Evolutionary conservation across 1,140 invertebrate species (phyloP), one percentile per base, ranked within the genome.

Genomic region (Helicoverpa zea): DNA sequence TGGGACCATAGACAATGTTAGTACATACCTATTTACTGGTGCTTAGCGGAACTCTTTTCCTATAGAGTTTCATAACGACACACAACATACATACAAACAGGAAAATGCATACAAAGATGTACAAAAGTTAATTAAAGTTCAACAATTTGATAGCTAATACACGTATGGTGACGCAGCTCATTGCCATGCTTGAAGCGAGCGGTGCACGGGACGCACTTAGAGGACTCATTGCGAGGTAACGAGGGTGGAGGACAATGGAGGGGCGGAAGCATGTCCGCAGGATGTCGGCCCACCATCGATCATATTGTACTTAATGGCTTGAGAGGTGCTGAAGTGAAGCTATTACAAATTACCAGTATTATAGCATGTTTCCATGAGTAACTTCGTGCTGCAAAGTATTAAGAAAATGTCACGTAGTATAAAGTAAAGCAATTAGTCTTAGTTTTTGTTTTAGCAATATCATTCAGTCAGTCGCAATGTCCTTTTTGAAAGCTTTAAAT

Each of bases 221-320:
- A 70, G 75, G 58, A 79, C 66, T 81, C 75, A 80, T 81, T 79
- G 84, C 70, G 81, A 85, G 80, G 84, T 84, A 84, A 83, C 35
- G 86, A 85, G 88, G 90, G 86, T 85, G 83, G 77, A 87, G 83
- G 83, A 90, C 89, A 90, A 92, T 90, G 58, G 82, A 68, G 43
- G 83, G 81, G 76, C 89, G 90, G 90, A 90, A 91, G 90, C 81
- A 79, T 89, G 87, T 91, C 90, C 89, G 89, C 87, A 88, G 90
- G 90, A 92, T 84, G 88, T 78, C 76, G 83, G 79, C 59, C 85
- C 87, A 87, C 87, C 84, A 83, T 81, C 84, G 82, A 84, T 79
- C 76, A 73, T 54, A 35, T 18, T 16, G 29, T 70, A 30, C 68
- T 52, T 81, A 75, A 49, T 49, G 75, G 54, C 9, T 43, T 7